Percentiles rank a stretch among this genome's conserved stretches.
Evolutionary conservation across 2,113 vertebrate genomes (phyloP).

Genomic region (Neomonachus schauinslandi): DNA sequence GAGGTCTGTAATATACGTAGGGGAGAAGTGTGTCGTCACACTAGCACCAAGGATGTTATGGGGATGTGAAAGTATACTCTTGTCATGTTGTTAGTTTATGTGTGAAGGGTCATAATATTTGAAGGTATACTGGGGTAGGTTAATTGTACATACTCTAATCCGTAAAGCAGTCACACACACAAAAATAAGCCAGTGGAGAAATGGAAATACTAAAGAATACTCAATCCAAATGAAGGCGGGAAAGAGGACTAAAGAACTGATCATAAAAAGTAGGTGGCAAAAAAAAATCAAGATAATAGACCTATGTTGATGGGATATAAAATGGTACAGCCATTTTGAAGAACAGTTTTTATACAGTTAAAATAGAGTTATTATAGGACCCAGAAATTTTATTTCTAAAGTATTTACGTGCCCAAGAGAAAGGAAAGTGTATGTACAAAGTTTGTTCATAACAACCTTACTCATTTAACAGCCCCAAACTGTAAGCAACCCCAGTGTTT

Average conservation of each 20-base stretch:
- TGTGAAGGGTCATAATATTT: not conserved
- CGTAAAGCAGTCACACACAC: not conserved
- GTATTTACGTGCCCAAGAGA: not conserved
- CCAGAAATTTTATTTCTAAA: not conserved
- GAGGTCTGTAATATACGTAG: not conserved
- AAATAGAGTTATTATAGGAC: not conserved
- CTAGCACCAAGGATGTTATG: not conserved
- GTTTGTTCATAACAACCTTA: not conserved
- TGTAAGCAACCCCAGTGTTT: not conserved
- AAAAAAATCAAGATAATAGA: not conserved
- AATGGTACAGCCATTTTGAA: not conserved
- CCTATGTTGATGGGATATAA: not conserved
- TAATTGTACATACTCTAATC: not conserved
- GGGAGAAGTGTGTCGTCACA: not conserved
- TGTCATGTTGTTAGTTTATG: not conserved
- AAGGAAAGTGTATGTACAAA: not conserved
- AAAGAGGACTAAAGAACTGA: not conserved
- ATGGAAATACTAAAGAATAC: not conserved
- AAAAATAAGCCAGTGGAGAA: not conserved
- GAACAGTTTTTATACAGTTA: not conserved
- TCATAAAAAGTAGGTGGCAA: not conserved
- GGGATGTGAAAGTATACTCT: not conserved
- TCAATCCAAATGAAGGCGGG: not conserved
- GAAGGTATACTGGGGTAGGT: not conserved
- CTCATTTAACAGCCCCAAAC: not conserved